Percentiles rank a stretch among this genome's conserved stretches.
Conservation (phyloP, 2,888 invertebrate genomes). For the Coecobrya sp. region DNA sequence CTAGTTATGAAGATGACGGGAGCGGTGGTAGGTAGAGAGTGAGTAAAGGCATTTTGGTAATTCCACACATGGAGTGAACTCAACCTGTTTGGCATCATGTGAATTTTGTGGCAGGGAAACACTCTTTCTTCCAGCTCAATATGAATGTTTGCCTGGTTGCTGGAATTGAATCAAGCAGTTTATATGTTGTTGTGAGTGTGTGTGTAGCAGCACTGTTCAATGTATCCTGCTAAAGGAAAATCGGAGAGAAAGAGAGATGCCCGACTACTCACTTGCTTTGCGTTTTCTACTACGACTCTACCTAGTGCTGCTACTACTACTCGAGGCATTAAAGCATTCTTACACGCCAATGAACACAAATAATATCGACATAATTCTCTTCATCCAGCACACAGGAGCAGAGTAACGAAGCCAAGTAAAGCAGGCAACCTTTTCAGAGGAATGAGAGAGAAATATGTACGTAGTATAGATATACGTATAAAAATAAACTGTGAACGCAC, state of each 20-base stretch:
- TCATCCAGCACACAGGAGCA: conserved; percentile 79
- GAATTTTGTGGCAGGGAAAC: conserved; percentile 77
- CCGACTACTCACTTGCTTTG: conserved; percentile 14
- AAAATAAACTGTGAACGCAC: conserved; percentile 32
- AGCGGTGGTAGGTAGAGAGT: not conserved
- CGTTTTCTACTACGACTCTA: conserved; percentile 19
- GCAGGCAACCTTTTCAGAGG: conserved; percentile 69
- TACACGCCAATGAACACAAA: conserved; percentile 87
- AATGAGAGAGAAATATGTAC: not conserved
- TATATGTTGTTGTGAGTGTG: conserved; percentile 2
- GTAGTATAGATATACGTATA: conserved; percentile 12
- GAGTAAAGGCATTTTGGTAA: not conserved
- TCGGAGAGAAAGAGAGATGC: conserved; percentile 64
- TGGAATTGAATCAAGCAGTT: conserved; percentile 37
- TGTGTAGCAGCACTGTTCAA: conserved; percentile 41
- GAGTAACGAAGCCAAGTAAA: conserved; percentile 65
- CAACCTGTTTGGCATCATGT: conserved; percentile 70
- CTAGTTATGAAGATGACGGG: not conserved
- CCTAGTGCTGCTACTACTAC: conserved; percentile 54
- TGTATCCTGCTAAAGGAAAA: conserved; percentile 60
- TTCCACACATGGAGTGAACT: conserved; percentile 47
- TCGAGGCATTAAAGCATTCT: conserved; percentile 87
- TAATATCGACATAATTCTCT: conserved; percentile 87
- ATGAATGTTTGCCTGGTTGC: not conserved
- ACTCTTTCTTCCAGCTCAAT: conserved; percentile 36